Conservation (phyloP, 2,797 vertebrate genomes). For the Neomorphus geoffroyi region DNA sequence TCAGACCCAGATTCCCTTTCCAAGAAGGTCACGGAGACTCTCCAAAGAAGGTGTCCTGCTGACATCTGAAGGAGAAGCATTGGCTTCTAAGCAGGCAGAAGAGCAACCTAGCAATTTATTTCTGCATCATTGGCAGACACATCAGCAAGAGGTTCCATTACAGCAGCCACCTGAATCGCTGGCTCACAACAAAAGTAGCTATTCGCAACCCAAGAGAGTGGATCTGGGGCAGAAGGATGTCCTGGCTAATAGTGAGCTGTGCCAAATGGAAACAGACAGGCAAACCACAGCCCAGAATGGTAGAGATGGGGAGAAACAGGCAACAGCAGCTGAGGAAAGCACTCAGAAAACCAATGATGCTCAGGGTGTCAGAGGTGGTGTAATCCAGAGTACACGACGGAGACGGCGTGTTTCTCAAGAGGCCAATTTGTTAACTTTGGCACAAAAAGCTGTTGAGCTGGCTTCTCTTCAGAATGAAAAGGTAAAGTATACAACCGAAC, state of each 20-base stretch:
- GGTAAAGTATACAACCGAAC: slow-evolving; percentile 51
- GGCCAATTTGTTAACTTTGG: slow-evolving; percentile 93
- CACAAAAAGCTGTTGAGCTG: slow-evolving; percentile 95
- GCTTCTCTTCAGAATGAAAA: slow-evolving; percentile 85
- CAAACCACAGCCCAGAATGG: slow-evolving; percentile 69
- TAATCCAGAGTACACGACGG: slow-evolving; percentile 92
- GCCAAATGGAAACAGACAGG: slow-evolving; percentile 70
- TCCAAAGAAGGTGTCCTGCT: slow-evolving; percentile 91
- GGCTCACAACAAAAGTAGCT: slow-evolving; percentile 54
- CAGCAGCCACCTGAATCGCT: slow-evolving; percentile 70
- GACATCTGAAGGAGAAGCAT: slow-evolving; percentile 65
- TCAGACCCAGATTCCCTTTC: slow-evolving; percentile 79
- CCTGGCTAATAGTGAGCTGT: slow-evolving; percentile 69
- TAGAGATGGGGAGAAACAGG: slow-evolving; percentile 66
- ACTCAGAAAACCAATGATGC: slow-evolving; percentile 65
- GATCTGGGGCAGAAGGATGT: slow-evolving; percentile 79
- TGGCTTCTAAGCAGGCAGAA: slow-evolving; percentile 71
- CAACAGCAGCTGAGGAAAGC: slow-evolving; percentile 47
- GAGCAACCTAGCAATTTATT: slow-evolving; percentile 74
- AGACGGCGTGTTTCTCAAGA: slow-evolving; percentile 92
- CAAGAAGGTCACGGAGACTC: slow-evolving; percentile 90
- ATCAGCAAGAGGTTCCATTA: slow-evolving; percentile 71
- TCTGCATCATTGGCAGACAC: slow-evolving; percentile 75
- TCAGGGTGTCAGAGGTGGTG: slow-evolving; percentile 79
- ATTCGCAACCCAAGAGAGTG: slow-evolving; percentile 44